A percentile compares a stretch with the other conserved stretches of the same genome.
phyloP scores from a whole-genome alignment of 2,113 vertebrate genomes.

The Cercopithecus mona region DNA sequence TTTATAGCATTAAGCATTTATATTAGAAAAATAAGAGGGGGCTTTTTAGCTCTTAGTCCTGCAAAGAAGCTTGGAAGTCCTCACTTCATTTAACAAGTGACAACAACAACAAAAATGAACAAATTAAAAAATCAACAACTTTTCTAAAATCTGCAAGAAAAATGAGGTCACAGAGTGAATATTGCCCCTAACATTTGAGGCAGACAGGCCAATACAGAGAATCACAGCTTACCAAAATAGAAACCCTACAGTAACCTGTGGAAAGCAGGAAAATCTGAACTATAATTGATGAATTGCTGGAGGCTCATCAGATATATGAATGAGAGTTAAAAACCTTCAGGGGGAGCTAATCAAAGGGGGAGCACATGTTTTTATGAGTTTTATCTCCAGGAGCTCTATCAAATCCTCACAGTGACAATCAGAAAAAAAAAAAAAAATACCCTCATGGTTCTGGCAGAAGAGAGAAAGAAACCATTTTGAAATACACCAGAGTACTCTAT shows the following conservation, averaged over 20 bases:
- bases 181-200: not conserved
- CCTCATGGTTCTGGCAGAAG: not conserved
- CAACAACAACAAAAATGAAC: not conserved
- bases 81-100: not conserved
- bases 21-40: not conserved
- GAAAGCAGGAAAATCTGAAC: not conserved
- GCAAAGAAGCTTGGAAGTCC: not conserved
- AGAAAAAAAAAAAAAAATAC: not conserved
- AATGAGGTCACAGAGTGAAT: not conserved
- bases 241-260: not conserved
- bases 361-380: not conserved
- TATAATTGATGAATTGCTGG: not conserved
- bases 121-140: not conserved
- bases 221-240: not conserved
- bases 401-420: not conserved
- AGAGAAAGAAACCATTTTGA: not conserved
- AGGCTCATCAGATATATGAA: not conserved
- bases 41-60: not conserved
- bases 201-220: not conserved
- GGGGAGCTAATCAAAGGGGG: not conserved
- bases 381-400: not conserved
- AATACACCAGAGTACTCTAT: not conserved
- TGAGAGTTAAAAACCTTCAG: not conserved
- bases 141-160: not conserved
- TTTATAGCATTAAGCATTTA: not conserved